Conservation (phyloP, 92 coral and sea anemone genomes). For the Pocillopora grandis region DNA sequence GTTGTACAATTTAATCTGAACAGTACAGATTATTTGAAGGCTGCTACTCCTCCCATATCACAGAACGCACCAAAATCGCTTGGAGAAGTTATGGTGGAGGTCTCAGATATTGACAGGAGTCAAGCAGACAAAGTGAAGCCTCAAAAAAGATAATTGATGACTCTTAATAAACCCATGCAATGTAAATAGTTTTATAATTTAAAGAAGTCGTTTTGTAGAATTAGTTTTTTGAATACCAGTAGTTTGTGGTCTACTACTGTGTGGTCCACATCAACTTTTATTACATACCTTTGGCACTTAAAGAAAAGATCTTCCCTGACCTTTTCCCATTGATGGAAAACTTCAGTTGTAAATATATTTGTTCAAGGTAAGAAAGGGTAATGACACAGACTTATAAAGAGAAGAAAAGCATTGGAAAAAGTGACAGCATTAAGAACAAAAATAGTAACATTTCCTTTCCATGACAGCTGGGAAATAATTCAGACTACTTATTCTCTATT, state of each 20-base stretch:
- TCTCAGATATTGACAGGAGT: conserved; percentile 22
- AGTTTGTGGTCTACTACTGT: background rate
- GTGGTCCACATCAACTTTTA: background rate
- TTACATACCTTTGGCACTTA: too few relatives aligned
- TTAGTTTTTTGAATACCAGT: background rate
- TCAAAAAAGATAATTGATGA: conserved; percentile 22
- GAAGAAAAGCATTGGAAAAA: background rate
- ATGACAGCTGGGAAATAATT: too few relatives aligned
- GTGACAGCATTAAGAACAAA: background rate
- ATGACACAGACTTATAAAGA: background rate
- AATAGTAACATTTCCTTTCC: background rate
- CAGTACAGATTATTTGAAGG: conserved; percentile 40
- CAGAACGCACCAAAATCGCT: background rate
- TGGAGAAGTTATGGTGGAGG: conserved; percentile 37
- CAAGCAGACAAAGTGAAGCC: conserved; percentile 17
- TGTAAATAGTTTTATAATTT: conserved; percentile 4
- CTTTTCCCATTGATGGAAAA: background rate
- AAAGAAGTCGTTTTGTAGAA: background rate
- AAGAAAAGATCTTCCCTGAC: too few relatives aligned
- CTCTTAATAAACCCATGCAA: background rate
- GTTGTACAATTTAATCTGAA: conserved; percentile 7
- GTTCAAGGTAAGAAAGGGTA: background rate
- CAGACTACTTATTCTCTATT: too few relatives aligned
- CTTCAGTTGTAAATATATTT: background rate
- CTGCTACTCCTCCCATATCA: conserved; percentile 21